Conservation (phyloP, 2,888 invertebrate species). For the Drosophila pseudotalamancana region DNA sequence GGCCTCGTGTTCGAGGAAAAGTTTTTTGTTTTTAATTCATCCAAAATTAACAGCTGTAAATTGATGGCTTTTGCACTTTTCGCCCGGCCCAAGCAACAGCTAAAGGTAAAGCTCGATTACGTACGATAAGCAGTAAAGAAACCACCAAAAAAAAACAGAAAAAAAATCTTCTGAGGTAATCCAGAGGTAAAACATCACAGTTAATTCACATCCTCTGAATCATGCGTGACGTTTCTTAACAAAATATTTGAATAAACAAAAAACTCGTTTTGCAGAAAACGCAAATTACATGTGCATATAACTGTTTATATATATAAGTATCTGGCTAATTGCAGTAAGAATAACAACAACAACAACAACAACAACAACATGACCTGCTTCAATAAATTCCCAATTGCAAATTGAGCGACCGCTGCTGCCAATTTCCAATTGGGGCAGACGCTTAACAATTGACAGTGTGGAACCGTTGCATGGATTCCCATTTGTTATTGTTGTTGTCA, state of each 20-base stretch:
- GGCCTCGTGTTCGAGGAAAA: slow-evolving; percentile 43
- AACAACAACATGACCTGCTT: slow-evolving; percentile 67
- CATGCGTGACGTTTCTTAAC: slow-evolving; percentile 53
- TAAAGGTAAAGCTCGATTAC: slow-evolving; percentile 31
- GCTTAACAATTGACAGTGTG: slow-evolving; percentile 47
- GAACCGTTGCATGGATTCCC: slow-evolving; percentile 60
- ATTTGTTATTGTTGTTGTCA: slow-evolving; percentile 38
- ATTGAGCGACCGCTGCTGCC: slow-evolving; percentile 21
- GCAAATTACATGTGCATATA: slow-evolving; percentile 36
- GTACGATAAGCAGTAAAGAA: too few relatives aligned
- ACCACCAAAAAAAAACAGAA: too few relatives aligned
- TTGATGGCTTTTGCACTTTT: slow-evolving; percentile 12
- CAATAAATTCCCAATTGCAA: slow-evolving; percentile 44
- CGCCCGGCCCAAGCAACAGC: slow-evolving; percentile 19
- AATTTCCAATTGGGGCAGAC: slow-evolving; percentile 44
- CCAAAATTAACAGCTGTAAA: slow-evolving; percentile 38
- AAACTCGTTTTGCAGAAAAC: slow-evolving; percentile 51
- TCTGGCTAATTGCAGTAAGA: slow-evolving; percentile 53
- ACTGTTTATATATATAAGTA: slow-evolving; percentile 21
- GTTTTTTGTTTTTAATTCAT: slow-evolving; percentile 32
- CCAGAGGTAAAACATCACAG: too few relatives aligned
- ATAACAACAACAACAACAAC: slow-evolving; percentile 23
- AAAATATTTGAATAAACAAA: slow-evolving; percentile 2
- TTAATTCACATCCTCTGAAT: slow-evolving; percentile 41
- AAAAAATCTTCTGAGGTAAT: slow-evolving; percentile 42